Evolutionary conservation across 2,888 invertebrate genomes (phyloP), one percentile per base, ranked within the genome.

Genomic region (Dromius quadrimaculatus): DNA sequence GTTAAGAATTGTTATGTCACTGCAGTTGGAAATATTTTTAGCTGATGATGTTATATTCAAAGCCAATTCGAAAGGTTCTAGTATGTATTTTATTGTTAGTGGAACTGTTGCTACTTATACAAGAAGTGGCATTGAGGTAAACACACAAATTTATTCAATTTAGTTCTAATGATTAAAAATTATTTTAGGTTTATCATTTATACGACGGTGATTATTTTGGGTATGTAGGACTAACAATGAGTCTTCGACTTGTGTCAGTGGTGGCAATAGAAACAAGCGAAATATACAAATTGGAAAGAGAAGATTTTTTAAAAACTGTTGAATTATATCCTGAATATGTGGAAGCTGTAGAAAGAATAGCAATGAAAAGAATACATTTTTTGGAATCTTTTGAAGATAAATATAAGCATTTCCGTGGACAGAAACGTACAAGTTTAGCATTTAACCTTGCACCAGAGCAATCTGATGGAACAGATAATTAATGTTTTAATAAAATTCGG

Each of bases 191-290:
- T 66, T 83, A 83, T 72, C 86, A 86, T 75, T 78, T 88, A 34
- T 84, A 87, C 75, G 89, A 89, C 73, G 89, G 89, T 0, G 86
- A 81, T 22, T 81, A 84, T 75, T 85, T 86, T 75, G 86, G 86
- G 0, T 85, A 85, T 77, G 79, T 82, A 41, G 82, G 83, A 8
- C 73, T 86, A 38, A 78, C 86, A 34, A 78, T 77, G 28, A 77
- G 78, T 19, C 73, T 77, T 36, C 76, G 83, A 59, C 79, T 81
- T 9, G 82, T 83, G 28, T 79, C 81, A 5, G 82, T 83, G 11
- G 75, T 82, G 34, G 83, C 83, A 0, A 80, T 81, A 1, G 83
- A 83, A 76, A 79, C 79, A 5, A 83, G 82, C 22, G 83, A 83
- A 76, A 76, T 84, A 22, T 83, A 82, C 73, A 76, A 81, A 59